Evolutionary conservation across 2,888 invertebrate species (phyloP), one percentile per base, ranked within the genome.

Genomic region (Spilarctia lutea): DNA sequence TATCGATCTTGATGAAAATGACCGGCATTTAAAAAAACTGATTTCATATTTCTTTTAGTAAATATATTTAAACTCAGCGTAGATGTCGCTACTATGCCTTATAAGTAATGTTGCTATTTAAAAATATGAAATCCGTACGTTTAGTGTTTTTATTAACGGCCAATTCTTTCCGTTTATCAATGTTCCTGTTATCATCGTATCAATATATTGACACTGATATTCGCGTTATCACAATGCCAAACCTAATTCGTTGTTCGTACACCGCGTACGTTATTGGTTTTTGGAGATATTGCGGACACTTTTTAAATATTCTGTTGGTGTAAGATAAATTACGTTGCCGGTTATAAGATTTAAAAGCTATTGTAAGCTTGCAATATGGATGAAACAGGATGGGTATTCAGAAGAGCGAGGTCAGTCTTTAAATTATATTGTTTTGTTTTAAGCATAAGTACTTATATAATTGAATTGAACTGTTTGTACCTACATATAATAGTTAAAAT

Each of bases 151-250:
- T 69, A 70, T 65, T 73, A 42, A 33, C 71, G 63, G 67, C 67
- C 71, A 63, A 42, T 68, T 72, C 65, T 30, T 71, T 42, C 33
- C 74, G 68, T 63, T 75, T 79, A 82, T 81, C 81, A 63, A 69
- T 65, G 13, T 27, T 68, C 67, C 78, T 30, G 30, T 63, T 83
- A 83, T 85, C 80, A 67, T 63, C 48, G 65, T 81, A 79, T 83
- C 83, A 74, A 81, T 78, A 76, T 18, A 60, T 72, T 74, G 76
- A 56, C 75, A 73, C 81, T 81, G 83, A 78, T 84, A 79, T 77
- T 67, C 65, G 42, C 39, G 68, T 80, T 83, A 83, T 85, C 85
- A 71, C 77, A 80, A 76, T 80, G 76, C 75, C 83, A 74, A 78
- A 72, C 73, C 71, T 79, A 81, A 84, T 84, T 78, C 75, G 78